Conservation (phyloP, 2,113 vertebrate genomes). For the Rattus rattus region DNA sequence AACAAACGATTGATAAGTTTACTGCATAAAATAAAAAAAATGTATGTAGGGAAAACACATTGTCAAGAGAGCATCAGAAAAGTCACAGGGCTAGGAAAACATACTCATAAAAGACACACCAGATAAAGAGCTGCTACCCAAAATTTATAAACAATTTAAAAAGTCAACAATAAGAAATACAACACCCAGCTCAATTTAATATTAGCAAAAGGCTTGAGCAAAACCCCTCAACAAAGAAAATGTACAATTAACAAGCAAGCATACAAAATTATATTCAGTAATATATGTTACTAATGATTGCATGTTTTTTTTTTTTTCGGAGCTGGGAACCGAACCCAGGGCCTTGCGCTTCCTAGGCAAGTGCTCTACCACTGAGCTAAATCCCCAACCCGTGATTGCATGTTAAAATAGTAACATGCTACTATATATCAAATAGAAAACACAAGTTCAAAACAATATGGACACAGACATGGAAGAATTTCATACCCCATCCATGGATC, state of each 20-base stretch:
- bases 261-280: not conserved
- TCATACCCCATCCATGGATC: not conserved
- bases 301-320: too few species aligned
- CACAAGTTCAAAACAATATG: not conserved
- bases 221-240: not conserved
- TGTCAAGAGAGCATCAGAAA: not conserved
- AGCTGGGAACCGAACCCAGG: too few species aligned
- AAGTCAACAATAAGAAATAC: not conserved
- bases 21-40: slow-evolving; percentile 31
- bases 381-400: too few species aligned
- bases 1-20: not conserved
- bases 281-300: not conserved
- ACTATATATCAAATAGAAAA: not conserved
- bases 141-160: not conserved
- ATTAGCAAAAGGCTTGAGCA: not conserved
- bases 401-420: not conserved
- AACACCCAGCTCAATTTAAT: not conserved
- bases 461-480: not conserved
- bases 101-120: not conserved
- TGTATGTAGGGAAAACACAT: not conserved
- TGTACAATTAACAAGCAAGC: not conserved
- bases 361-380: too few species aligned
- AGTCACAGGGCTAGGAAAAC: not conserved
- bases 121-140: not conserved
- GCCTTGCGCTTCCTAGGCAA: too few species aligned